Evolutionary conservation across 2,113 vertebrate genomes (phyloP).

Genomic region (Mastomys natalensis): DNA sequence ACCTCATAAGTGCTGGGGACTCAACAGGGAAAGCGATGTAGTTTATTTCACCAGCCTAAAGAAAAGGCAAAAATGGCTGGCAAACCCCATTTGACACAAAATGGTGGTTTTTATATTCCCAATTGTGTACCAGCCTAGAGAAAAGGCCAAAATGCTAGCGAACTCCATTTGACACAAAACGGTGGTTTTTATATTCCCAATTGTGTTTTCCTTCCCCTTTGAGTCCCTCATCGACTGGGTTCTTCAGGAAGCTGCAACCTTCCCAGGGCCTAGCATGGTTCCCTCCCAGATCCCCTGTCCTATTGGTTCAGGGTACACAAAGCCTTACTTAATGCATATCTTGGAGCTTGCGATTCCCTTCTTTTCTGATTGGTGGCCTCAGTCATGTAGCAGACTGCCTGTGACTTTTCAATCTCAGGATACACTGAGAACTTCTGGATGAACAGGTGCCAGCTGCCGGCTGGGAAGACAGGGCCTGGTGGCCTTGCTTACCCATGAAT

Average conservation of each 20-base stretch:
- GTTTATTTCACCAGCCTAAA: background rate
- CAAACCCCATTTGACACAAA: background rate
- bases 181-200: background rate
- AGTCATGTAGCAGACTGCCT: background rate
- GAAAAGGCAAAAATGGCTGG: background rate
- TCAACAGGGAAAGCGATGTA: background rate
- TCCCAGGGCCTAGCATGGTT: background rate
- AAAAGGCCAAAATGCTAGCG: background rate
- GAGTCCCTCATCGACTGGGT: background rate
- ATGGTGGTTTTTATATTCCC: background rate
- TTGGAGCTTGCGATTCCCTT: background rate
- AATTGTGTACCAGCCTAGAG: background rate
- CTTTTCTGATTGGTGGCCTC: background rate
- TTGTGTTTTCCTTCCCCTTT: background rate
- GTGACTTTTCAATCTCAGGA: background rate
- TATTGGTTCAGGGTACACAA: background rate
- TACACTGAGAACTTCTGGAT: background rate
- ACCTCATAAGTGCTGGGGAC: too few relatives aligned
- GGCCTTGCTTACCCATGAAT: background rate
- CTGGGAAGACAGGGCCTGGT: background rate
- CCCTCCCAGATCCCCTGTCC: background rate
- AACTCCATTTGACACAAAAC: background rate
- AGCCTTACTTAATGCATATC: background rate
- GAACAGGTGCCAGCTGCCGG: background rate
- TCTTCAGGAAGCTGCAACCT: background rate